Base-by-base conservation (phyloP, 1,140 invertebrate species). In the Gryllus bimaculatus region DNA sequence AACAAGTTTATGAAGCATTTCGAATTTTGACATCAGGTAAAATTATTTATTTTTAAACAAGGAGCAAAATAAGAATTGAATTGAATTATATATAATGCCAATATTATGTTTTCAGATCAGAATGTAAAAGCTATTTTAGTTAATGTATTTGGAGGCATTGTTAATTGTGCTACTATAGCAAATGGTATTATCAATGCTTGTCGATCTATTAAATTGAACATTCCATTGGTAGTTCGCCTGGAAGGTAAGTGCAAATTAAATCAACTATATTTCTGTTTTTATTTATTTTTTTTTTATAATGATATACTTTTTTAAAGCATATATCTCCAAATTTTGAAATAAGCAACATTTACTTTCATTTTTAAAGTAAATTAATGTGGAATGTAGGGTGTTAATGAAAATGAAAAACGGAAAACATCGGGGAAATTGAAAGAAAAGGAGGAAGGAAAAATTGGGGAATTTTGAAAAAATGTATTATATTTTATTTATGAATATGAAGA, bases 131-230 rank as follows among this genome's bases (percentile, higher is more conserved):
- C 94, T 7, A 95, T 99, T 82, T 90, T 99, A 78, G 96, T 99
- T 0, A 99, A 99, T 87, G 96, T 99, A 7, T 99, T 99, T 89
- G 98, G 96, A 80, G 98, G 98, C 81, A 99, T 99, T 85, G 97
- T 99, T 0, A 98, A 99, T 87, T 99, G 98, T 89, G 95, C 92
- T 5, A 99, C 93, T 8, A 95, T 99, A 85, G 98, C 98, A 6
- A 95, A 93, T 83, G 98, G 98, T 76, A 95, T 99, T 82, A 92
- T 98, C 4, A 90, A 92, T 80, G 98, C 98, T 39, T 93, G 92
- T 81, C 92, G 92, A 85, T 91, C 90, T 80, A 91, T 96, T 75
- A 87, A 93, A 75, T 88, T 99, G 0, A 91, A 92, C 83, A 90
- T 98, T 79, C 98, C 98, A 0, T 85, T 99, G 18, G 90, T 99